Conservation (phyloP, 2,113 vertebrate species). For the Bagarius yarrelli region DNA sequence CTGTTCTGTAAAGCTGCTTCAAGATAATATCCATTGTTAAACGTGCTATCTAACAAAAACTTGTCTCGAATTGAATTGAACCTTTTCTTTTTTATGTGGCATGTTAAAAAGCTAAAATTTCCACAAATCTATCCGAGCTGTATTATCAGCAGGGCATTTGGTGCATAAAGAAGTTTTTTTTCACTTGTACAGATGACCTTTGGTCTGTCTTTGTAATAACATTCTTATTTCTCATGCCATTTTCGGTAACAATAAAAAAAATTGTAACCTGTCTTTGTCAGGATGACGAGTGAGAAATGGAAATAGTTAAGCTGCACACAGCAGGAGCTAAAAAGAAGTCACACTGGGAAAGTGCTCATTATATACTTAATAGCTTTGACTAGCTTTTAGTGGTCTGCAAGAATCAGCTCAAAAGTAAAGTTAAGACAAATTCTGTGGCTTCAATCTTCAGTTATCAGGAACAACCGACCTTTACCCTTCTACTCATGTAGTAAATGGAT, state of each 20-base stretch:
- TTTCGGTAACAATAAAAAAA: background rate
- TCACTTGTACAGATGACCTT: constrained; percentile 4
- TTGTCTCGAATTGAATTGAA: too few species aligned
- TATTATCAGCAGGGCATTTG: background rate
- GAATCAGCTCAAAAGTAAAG: constrained; percentile 9
- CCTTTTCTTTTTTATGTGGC: background rate
- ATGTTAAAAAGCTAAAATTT: background rate
- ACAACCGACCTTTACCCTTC: background rate
- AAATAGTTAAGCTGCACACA: background rate
- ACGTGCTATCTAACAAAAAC: too few species aligned
- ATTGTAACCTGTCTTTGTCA: constrained; percentile 28
- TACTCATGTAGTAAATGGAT: background rate
- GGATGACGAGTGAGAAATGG: background rate
- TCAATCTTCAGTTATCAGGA: background rate
- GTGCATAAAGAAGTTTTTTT: background rate
- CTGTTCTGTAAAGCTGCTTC: too few species aligned
- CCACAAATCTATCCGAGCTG: background rate
- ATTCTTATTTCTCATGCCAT: background rate
- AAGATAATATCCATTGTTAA: too few species aligned
- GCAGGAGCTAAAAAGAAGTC: background rate
- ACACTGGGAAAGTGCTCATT: constrained; percentile 20
- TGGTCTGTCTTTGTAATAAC: background rate
- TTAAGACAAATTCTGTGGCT: background rate
- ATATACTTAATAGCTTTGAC: constrained; percentile 1
- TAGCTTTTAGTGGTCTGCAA: background rate